phyloP scores from a whole-genome alignment of 2,113 vertebrate genomes.

The Desmodus rotundus region DNA sequence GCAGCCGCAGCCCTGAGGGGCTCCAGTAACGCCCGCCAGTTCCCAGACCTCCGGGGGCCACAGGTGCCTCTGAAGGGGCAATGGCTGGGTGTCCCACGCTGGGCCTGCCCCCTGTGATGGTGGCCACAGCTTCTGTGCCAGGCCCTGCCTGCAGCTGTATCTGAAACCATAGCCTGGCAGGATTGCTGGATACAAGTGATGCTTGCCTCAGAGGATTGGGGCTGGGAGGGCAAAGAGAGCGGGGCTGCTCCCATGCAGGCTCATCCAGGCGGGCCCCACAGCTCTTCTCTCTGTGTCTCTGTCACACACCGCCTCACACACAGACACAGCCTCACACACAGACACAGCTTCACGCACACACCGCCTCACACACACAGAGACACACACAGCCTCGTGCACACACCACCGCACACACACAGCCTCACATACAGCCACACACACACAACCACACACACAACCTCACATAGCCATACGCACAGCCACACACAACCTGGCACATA shows the following conservation, averaged over 20 bases:
- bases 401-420: neutral
- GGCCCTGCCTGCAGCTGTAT: neutral
- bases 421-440: neutral
- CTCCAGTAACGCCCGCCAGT: neutral
- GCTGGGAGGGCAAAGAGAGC: fast-evolving
- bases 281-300: neutral
- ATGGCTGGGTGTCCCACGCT: fast-evolving
- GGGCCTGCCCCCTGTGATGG: neutral
- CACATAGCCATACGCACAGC: neutral
- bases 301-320: neutral
- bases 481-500: neutral
- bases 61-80: neutral
- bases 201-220: neutral
- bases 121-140: neutral
- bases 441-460: neutral
- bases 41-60: neutral
- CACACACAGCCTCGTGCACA: neutral
- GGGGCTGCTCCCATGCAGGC: too few species aligned
- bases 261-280: neutral
- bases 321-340: too few species aligned
- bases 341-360: too few species aligned
- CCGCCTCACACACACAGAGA: too few species aligned
- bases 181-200: too few species aligned
- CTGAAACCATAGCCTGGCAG: neutral
- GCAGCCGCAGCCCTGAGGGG: neutral